Base-by-base conservation (phyloP, 2,888 invertebrate species). In the Globia sparganii region DNA sequence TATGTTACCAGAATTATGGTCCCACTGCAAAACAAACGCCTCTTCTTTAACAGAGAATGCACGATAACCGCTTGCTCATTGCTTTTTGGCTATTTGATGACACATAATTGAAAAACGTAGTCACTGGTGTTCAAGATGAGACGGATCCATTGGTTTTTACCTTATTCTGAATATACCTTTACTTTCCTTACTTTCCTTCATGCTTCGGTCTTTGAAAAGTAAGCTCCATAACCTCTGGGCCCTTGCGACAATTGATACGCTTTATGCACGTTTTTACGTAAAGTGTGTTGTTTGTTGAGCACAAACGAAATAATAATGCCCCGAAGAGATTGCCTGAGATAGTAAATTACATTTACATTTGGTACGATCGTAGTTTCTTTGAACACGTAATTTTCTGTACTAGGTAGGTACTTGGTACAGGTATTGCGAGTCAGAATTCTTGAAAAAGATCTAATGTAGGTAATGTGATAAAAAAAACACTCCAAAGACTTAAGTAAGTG, bases 281-380 rank as follows among this genome's bases (percentile, higher is more conserved):
- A 56, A 46, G 15, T 68, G 58, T 28, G 56, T 34, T 64, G 21
- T 72, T 61, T 66, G 72, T 72, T 8, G 67, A 79, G 34, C 64
- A 43, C 40, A 79, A 79, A 79, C 34, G 25, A 79, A 79, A 64
- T 74, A 79, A 58, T 75, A 64, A 66, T 62, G 73, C 64, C 58
- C 75, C 8, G 68, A 64, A 79, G 79, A 68, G 64, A 64, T 75
- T 68, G 34, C 28, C 40, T 68, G 25, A 64, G 68, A 66, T 74
- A 74, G 75, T 69, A 79, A 68, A 75, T 75, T 34, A 40, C 56
- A 31, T 64, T 77, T 68, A 64, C 31, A 68, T 79, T 66, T 77
- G 25, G 31, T 46, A 28, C 28, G 40, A 43, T 34, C 31, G 67
- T 56, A 74, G 74, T 64, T 68, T 56, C 18, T 58, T 43, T 64